Conservation (phyloP, 35 echinoderm and acorn worm genomes). For the Acanthaster planci region DNA sequence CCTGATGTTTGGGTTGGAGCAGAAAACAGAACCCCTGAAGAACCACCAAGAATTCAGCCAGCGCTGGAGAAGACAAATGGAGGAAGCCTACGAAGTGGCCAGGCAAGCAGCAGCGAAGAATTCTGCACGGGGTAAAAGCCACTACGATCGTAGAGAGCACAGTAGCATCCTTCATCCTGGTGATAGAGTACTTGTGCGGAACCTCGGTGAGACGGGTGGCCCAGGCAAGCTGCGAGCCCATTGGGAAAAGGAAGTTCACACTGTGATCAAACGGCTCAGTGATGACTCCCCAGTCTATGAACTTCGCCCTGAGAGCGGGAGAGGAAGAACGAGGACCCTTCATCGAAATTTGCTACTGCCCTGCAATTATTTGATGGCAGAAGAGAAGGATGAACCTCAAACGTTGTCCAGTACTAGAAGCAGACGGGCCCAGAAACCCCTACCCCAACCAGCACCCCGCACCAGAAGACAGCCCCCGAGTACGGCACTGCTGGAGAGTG, state of each 20-base stretch:
- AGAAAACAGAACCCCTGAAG: too few relatives aligned
- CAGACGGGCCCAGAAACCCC: too few relatives aligned
- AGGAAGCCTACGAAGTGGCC: constrained; percentile 50
- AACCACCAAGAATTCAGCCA: too few relatives aligned
- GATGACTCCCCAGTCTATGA: constrained; percentile 66
- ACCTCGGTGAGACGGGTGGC: constrained; percentile 25
- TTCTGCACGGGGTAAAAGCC: constrained; percentile 33
- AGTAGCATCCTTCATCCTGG: not conserved
- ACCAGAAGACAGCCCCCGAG: too few relatives aligned
- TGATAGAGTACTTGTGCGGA: constrained; percentile 61
- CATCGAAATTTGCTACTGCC: constrained; percentile 65
- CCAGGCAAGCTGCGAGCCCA: constrained; percentile 58
- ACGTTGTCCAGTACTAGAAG: too few relatives aligned
- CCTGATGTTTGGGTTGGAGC: constrained; percentile 58
- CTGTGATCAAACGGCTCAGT: constrained; percentile 31
- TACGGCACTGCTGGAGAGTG: too few relatives aligned
- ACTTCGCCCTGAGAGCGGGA: constrained; percentile 34
- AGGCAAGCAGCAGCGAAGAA: constrained; percentile 8
- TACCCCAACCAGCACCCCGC: too few relatives aligned
- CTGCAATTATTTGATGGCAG: constrained; percentile 1
- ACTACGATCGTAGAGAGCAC: constrained; percentile 23
- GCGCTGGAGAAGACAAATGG: too few relatives aligned
- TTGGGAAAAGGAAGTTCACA: constrained; percentile 45
- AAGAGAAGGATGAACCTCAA: too few relatives aligned
- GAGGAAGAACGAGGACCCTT: constrained; percentile 23